Conservation (phyloP, 2,113 vertebrate genomes). For the Sitta europaea region DNA sequence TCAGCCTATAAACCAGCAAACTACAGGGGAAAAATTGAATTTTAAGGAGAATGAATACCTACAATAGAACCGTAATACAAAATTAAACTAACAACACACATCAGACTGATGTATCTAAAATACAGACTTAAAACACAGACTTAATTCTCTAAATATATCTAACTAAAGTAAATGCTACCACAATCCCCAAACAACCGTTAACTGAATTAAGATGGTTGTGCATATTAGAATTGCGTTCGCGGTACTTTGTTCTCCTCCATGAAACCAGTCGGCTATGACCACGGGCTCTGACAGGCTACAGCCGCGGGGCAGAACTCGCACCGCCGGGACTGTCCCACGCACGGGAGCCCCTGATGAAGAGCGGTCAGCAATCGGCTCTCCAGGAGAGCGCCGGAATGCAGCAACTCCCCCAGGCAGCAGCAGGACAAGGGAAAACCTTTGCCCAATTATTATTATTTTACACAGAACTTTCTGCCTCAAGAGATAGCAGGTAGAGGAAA, state of each 20-base stretch:
- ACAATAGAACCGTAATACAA: neutral
- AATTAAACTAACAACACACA: neutral
- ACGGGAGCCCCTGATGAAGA: fast-evolving
- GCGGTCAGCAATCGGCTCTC: neutral
- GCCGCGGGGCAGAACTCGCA: too few relatives aligned
- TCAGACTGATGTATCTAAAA: neutral
- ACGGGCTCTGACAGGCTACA: neutral
- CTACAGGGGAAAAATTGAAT: neutral
- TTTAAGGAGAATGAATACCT: neutral
- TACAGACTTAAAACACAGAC: too few relatives aligned
- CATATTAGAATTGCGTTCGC: neutral
- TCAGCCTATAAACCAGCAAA: neutral
- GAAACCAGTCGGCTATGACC: neutral
- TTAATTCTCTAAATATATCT: neutral
- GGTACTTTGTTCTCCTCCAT: neutral
- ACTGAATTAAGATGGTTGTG: neutral
- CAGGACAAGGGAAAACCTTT: neutral
- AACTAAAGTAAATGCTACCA: neutral
- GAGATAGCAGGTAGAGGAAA: neutral
- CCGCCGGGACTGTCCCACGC: neutral
- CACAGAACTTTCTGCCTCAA: neutral
- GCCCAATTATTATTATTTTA: neutral
- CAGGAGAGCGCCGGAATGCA: neutral
- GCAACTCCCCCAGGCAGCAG: neutral
- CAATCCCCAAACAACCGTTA: neutral